Conservation (phyloP, 1,140 invertebrate genomes). For the Trigoniulus corallinus region DNA sequence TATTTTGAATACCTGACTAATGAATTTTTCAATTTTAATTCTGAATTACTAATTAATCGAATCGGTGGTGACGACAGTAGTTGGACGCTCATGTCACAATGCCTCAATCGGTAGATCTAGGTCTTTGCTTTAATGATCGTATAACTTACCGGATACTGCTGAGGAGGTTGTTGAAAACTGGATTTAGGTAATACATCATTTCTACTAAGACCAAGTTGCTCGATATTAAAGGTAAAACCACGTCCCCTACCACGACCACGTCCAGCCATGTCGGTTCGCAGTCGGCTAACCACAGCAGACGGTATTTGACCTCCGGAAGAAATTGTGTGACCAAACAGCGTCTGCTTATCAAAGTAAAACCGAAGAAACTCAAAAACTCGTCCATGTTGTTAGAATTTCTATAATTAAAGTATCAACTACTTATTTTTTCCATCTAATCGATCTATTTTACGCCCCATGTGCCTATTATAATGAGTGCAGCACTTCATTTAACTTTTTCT, state of each 20-base stretch:
- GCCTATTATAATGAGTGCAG: too few species aligned
- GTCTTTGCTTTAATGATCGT: background rate
- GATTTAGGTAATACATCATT: slow-evolving; percentile 3
- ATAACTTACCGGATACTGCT: background rate
- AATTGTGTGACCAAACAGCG: background rate
- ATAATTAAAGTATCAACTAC: background rate
- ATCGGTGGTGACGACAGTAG: too few species aligned
- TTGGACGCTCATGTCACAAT: too few species aligned
- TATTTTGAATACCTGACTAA: background rate
- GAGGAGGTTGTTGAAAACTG: background rate
- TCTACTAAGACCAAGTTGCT: slow-evolving; percentile 11
- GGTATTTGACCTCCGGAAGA: background rate
- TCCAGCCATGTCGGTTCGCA: background rate
- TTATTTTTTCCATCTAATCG: background rate
- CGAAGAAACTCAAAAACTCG: background rate
- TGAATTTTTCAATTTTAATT: too few species aligned
- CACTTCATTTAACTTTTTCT: too few species aligned
- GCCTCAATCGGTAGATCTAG: too few species aligned
- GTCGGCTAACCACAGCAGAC: background rate
- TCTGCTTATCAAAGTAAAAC: background rate
- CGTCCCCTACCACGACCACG: background rate
- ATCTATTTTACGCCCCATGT: background rate
- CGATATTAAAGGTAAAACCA: background rate
- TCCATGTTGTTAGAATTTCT: too few species aligned
- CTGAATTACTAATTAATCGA: too few species aligned